Base-by-base conservation (phyloP, 1,140 invertebrate genomes). In the Solenopsis fugax region DNA sequence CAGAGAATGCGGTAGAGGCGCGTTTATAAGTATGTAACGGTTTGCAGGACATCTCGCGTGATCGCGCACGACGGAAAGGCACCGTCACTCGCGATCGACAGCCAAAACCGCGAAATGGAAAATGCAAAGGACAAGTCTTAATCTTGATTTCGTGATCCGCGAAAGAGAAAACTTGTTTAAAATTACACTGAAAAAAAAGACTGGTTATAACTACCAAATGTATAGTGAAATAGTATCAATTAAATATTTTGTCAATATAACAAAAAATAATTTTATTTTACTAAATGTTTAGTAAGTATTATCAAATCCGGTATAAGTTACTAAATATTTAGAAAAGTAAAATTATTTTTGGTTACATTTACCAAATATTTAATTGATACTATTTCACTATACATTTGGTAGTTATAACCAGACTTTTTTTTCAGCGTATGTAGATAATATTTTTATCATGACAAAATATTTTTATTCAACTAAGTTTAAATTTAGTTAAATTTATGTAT, bases 1-100 rank as follows among this genome's bases (percentile, higher is more conserved):
- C 52, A 34, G 41, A 80, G 84, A 85, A 85, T 85, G 73, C 84
- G 84, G 84, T 48, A 85, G 84, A 85, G 75, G 34, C 58, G 48
- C 58, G 75, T 85, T 76, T 52, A 45, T 65, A 56, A 77, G 75
- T 34, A 85, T 73, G 21, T 85, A 85, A 85, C 84, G 75, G 84
- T 85, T 80, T 45, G 62, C 84, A 45, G 75, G 73, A 76, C 72
- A 78, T 54, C 73, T 76, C 75, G 73, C 41, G 41, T 76, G 58
- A 58, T 65, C 75, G 67, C 54, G 54, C 78, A 56, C 21, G 50
- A 34, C 16, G 21, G 50, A 72, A 10, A 82, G 52, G 37, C 29
- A 45, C 34, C 78, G 45, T 50, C 62, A 34, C 13, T 52, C 64
- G 65, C 48, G 21, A 72, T 82, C 78, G 64, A 37, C n/a, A 24